Evolutionary conservation across 2,113 vertebrate genomes (phyloP), one percentile per base, ranked within the genome.

Genomic region (Malurus elegans): DNA sequence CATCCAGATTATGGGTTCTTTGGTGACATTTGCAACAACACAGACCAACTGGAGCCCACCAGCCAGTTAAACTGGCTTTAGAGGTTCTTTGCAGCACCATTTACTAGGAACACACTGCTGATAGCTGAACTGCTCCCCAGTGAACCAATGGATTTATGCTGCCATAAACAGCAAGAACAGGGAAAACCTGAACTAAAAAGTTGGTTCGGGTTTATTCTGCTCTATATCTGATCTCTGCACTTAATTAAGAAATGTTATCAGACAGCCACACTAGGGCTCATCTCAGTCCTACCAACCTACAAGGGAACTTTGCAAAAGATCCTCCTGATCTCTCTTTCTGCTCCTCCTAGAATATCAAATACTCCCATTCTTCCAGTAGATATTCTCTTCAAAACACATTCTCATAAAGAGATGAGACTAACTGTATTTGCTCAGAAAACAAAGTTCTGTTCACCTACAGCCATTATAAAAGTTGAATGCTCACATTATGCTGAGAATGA

Each of bases 241-340:
- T 93, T 93, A 86, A 88, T 88, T 88, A 94, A 95, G 45, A 90
- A 91, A 65, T 15, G 18, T 84, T 95, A 93, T 84, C 89, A 71
- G 10, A 56, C 36, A 61, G 45, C 36, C 76, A 83, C 38, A 18
- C 34, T 36, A n/a, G 24, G 42, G 88, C 54, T 50, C 47, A 88
- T 25, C 45, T 65, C 69, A 51, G 18, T 87, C 72, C 78, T 79
- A 79, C 74, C 69, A 82, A 28, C 29, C 4, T 50, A 64, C 60
- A 90, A 14, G 2, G 71, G n/a, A 60, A 54, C 48, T 73, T 48
- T n/a, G 16, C 12, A 87, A 79, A 87, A 44, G 44, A 6, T 47
- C 29, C 47, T 21, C 48, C 24, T 36, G 3, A 36, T 40, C 47
- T 42, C 62, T 60, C 65, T 69, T 67, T 62, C 44, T 88, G 32